Conservation (phyloP, 1,140 invertebrate species). For the Druon quercuslanigerum region DNA sequence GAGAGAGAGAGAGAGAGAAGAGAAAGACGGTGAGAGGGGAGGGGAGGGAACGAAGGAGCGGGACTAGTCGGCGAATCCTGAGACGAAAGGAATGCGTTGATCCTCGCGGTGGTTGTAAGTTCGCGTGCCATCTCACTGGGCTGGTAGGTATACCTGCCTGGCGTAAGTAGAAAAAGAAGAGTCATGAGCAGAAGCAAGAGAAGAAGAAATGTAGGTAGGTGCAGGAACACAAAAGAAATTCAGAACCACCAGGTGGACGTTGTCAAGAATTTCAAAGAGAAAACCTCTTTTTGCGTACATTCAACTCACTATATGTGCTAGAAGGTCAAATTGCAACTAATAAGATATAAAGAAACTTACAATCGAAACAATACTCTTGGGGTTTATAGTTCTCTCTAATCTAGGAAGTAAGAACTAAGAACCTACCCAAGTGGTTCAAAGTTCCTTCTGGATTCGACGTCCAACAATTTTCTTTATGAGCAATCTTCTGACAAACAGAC, state of each 20-base stretch:
- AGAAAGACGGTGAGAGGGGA: too few relatives aligned
- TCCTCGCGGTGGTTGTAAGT: slow-evolving; percentile 55
- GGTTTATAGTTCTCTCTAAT: too few relatives aligned
- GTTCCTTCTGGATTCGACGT: too few relatives aligned
- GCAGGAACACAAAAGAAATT: slow-evolving; percentile 44
- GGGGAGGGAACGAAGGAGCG: slow-evolving; percentile 39
- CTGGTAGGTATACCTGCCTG: slow-evolving; percentile 47
- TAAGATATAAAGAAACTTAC: slow-evolving; percentile 26
- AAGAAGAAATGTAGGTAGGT: slow-evolving; percentile 33
- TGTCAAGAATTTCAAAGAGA: slow-evolving; percentile 39
- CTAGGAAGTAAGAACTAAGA: too few relatives aligned
- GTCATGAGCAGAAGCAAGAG: slow-evolving; percentile 25
- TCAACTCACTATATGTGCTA: slow-evolving; percentile 59
- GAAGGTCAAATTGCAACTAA: slow-evolving; percentile 53
- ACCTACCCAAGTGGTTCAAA: too few relatives aligned
- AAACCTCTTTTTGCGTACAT: slow-evolving; percentile 49
- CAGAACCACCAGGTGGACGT: slow-evolving; percentile 40
- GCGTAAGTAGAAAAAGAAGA: slow-evolving; percentile 43
- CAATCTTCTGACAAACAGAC: too few relatives aligned
- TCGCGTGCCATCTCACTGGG: slow-evolving; percentile 59
- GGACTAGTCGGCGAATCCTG: slow-evolving; percentile 53
- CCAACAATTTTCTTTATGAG: too few relatives aligned
- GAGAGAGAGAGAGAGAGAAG: slow-evolving; percentile 12
- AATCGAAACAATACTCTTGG: not conserved
- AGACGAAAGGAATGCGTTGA: slow-evolving; percentile 60